Base-by-base conservation (phyloP, 2,113 vertebrate species). In the Quiscalus mexicanus region DNA sequence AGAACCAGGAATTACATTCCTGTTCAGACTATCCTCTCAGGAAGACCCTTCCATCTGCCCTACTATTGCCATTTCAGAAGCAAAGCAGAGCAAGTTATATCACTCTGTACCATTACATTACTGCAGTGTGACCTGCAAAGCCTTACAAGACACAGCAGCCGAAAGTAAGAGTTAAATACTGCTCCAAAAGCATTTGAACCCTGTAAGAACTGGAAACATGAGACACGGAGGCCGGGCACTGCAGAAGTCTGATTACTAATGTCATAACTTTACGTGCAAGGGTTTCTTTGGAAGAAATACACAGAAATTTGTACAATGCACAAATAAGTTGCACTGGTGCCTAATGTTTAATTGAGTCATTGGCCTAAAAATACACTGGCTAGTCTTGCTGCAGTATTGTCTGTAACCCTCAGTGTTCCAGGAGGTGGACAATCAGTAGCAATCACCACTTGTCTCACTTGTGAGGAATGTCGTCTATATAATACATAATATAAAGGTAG, bases 291-390 rank as follows among this genome's bases (percentile, higher is more conserved):
- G 73, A 80, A 92, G 65, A 93, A 96, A 82, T 49, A 93, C 81
- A 81, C 27, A 96, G 73, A 90, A 89, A 96, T 91, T 77, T 62
- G 58, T 90, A 82, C 63, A 89, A 84, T 50, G 92, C 89, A 68
- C 91, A 96, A 90, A 93, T 73, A 83, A 87, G 87, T 41, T 96
- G 76, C 90, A 75, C 80, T 86, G 77, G 73, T 89, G 86, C 75
- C 94, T 93, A 87, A 91, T 94, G 52, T 88, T 52, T 47, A 52
- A 64, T 90, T 93, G 93, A 95, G 88, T 96, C 96, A 97, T 84
- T 87, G 62, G 33, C 63, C 94, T 97, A 97, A 97, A 97, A 98
- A 98, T 97, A 98, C 37, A 71, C 58, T 58, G 71, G 39, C 73
- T 92, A 68, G 89, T 92, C 90, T 95, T 88, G 73, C 78, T 83